Conservation (phyloP, 1,140 invertebrate genomes). For the Mycetomoellerius zeteki region DNA sequence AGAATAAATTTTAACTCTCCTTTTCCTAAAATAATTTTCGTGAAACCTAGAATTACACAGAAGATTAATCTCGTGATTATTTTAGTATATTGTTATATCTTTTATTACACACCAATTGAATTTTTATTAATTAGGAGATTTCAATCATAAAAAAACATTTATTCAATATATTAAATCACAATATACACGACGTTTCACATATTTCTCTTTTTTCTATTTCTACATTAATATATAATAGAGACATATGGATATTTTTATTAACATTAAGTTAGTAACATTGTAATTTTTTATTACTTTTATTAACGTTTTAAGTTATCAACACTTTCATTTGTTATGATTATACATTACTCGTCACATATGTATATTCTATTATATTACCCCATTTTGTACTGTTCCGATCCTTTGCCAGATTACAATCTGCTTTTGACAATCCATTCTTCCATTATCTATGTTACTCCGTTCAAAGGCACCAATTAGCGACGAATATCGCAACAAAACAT, state of each 20-base stretch:
- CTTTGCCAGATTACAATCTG: conserved; percentile 7
- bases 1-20: neutral
- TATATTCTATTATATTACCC: neutral
- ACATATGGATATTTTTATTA: neutral
- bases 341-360: neutral
- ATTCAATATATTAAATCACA: neutral
- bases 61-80: conserved; percentile 5
- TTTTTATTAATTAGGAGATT: neutral
- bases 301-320: neutral
- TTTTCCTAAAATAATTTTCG: conserved; percentile 10
- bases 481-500: conserved; percentile 46
- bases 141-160: neutral
- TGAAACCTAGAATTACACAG: neutral
- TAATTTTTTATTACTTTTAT: neutral
- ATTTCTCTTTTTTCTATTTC: neutral
- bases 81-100: neutral
- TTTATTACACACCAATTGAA: neutral
- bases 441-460: neutral
- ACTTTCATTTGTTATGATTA: neutral
- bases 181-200: neutral
- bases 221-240: neutral
- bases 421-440: conserved; percentile 11
- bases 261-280: too few species aligned
- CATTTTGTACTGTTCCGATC: neutral
- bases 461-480: conserved; percentile 44